A percentile compares a stretch with the other conserved stretches of the same genome.
These are phyloP conservation scores for Sialia sialis DNA, from an alignment of 2,113 vertebrate species.

Conservation along the genomic window DNA sequence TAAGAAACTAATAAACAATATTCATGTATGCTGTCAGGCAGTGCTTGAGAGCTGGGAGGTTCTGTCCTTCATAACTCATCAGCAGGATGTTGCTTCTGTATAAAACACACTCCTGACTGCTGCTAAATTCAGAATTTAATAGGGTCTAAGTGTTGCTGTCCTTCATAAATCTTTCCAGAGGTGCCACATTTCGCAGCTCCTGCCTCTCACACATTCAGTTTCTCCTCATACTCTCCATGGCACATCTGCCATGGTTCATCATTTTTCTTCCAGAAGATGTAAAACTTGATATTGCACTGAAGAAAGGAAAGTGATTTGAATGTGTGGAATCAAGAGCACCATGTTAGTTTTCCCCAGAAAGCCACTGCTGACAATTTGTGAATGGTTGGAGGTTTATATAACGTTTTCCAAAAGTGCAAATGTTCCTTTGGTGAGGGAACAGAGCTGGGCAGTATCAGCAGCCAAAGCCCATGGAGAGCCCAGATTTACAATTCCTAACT, in stretches of 20 bases:
- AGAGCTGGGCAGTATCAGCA: not conserved
- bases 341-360: not conserved
- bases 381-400: not conserved
- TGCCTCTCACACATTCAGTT: not conserved
- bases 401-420: not conserved
- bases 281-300: not conserved
- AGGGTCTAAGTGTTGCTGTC: conserved; percentile 39
- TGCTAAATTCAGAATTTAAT: conserved; percentile 51
- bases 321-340: not conserved
- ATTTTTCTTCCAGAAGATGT: not conserved
- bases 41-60: conserved; percentile 25
- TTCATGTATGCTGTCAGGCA: conserved; percentile 43
- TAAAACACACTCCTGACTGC: conserved; percentile 27
- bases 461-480: not conserved
- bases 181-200: not conserved
- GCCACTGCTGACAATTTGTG: not conserved
- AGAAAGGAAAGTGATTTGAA: not conserved
- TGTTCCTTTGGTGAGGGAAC: not conserved
- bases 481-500: not conserved
- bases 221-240: not conserved
- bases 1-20: conserved; percentile 58
- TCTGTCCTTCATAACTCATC: conserved; percentile 59
- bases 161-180: conserved; percentile 37
- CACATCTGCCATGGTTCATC: not conserved
- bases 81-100: conserved; percentile 11